Percentiles rank a stretch among this genome's conserved stretches.
Conservation (phyloP, 2,113 vertebrate genomes). For the Mellivora capensis region DNA sequence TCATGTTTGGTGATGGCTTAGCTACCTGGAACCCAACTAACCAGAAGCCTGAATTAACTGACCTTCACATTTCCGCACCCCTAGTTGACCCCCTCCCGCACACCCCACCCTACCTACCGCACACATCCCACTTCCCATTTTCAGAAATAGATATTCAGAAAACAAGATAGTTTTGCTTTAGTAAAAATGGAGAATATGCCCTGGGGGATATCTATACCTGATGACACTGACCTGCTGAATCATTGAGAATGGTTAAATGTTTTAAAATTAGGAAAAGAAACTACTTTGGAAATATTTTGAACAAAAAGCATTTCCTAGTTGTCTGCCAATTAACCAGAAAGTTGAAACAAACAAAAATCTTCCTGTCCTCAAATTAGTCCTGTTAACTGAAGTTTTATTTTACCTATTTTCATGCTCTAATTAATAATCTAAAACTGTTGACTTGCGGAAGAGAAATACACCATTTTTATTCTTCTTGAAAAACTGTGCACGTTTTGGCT, state of each 20-base stretch:
- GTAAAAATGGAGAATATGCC: background rate
- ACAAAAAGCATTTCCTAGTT: slow-evolving; percentile 30
- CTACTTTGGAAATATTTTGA: slow-evolving; percentile 20
- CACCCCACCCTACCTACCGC: slow-evolving; percentile 36
- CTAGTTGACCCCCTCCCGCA: background rate
- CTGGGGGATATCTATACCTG: slow-evolving; percentile 12
- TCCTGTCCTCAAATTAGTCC: background rate
- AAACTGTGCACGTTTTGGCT: slow-evolving; percentile 6
- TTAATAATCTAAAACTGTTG: slow-evolving; percentile 2
- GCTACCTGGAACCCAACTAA: slow-evolving; percentile 36
- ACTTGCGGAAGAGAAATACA: background rate
- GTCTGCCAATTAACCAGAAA: background rate
- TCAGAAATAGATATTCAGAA: slow-evolving; percentile 62
- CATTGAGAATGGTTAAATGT: slow-evolving; percentile 19
- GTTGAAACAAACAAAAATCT: slow-evolving; percentile 6
- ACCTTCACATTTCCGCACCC: background rate
- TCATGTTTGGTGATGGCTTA: background rate
- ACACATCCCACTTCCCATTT: slow-evolving; percentile 58
- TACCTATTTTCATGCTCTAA: slow-evolving; percentile 1
- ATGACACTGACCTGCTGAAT: slow-evolving; percentile 45
- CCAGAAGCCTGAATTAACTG: slow-evolving; percentile 40
- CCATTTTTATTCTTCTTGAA: slow-evolving; percentile 30
- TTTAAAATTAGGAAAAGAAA: slow-evolving; percentile 45
- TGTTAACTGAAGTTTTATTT: slow-evolving; percentile 21
- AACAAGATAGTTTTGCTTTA: slow-evolving; percentile 58